A percentile compares a stretch with the other conserved stretches of the same genome.
phyloP scores from a whole-genome alignment of 2,113 vertebrate genomes.

The Cathartes aura region DNA sequence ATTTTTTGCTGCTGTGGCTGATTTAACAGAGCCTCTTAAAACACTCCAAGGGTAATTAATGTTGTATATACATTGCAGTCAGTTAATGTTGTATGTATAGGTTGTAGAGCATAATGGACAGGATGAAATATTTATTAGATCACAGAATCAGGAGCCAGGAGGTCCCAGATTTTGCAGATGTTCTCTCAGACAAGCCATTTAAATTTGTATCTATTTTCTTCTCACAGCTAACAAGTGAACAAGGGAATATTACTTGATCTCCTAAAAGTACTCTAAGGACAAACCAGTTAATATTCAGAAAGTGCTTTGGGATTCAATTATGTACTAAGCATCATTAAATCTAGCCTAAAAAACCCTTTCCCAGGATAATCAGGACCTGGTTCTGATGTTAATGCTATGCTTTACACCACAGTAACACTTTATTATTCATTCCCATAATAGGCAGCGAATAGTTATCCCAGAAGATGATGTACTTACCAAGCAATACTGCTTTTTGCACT shows the following conservation, averaged over 20 bases:
- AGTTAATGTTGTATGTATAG: background rate
- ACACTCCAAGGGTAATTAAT: background rate
- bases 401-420: constrained; percentile 26
- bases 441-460: background rate
- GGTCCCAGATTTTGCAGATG: constrained; percentile 23
- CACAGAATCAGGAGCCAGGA: background rate
- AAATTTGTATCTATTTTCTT: constrained; percentile 32
- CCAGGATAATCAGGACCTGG: constrained; percentile 21
- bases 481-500: constrained; percentile 67
- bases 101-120: background rate
- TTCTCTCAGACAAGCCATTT: constrained; percentile 23
- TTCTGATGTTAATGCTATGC: constrained; percentile 22
- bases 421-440: background rate
- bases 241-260: constrained; percentile 47
- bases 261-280: constrained; percentile 55
- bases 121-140: constrained; percentile 37
- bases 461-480: constrained; percentile 64
- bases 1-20: background rate
- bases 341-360: constrained; percentile 27
- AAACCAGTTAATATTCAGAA: constrained; percentile 59
- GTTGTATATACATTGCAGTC: background rate
- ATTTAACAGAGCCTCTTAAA: constrained; percentile 17
- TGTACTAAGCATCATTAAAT: constrained; percentile 54
- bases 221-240: constrained; percentile 6
- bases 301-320: constrained; percentile 58